phyloP scores from a whole-genome alignment of 2,113 vertebrate species.

The Machaerirhynchus nigripectus region DNA sequence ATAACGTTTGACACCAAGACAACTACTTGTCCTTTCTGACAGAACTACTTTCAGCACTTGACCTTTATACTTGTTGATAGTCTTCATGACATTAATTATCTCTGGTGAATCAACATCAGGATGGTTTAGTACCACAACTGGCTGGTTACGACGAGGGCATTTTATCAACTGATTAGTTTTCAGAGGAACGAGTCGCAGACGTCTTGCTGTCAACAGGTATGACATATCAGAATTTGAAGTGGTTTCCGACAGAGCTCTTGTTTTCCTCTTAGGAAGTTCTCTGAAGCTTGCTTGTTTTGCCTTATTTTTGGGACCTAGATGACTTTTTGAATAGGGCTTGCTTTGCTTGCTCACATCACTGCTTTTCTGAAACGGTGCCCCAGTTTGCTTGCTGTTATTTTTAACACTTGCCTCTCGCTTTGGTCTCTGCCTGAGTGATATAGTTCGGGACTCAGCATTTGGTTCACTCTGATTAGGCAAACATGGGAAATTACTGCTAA shows the following conservation, averaged over 20 bases:
- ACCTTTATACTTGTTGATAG: constrained; percentile 76
- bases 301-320: constrained; percentile 39
- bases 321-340: constrained; percentile 20
- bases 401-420: constrained; percentile 41
- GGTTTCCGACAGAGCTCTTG: neutral
- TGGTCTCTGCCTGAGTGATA: constrained; percentile 41
- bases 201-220: constrained; percentile 59
- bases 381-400: neutral
- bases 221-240: constrained; percentile 38
- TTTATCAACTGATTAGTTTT: constrained; percentile 83
- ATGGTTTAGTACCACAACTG: constrained; percentile 94
- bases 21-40: constrained; percentile 73
- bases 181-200: constrained; percentile 80
- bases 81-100: constrained; percentile 78
- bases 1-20: constrained; percentile 63
- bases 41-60: constrained; percentile 77
- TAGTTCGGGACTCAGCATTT: neutral
- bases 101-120: constrained; percentile 81
- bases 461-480: neutral
- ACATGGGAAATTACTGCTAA: neutral
- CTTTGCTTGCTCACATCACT: constrained; percentile 17
- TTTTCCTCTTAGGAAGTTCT: constrained; percentile 68
- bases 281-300: constrained; percentile 53
- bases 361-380: neutral
- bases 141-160: constrained; percentile 87